These are phyloP conservation scores for Lagocephalus sceleratus DNA, from an alignment of 2,797 vertebrate species.

Conservation along the genomic window DNA sequence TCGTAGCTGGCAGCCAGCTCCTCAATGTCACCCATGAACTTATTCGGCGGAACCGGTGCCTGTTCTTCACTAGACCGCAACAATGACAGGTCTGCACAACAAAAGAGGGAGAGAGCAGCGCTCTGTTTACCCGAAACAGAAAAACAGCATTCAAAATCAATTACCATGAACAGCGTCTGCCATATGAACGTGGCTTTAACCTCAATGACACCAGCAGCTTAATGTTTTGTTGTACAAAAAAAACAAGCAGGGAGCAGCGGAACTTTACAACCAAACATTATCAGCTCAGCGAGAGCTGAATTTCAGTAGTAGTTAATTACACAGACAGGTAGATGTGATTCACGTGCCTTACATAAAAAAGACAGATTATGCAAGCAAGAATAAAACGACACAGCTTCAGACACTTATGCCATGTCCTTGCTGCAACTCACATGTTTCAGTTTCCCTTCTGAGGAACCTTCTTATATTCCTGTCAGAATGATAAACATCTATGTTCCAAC, in stretches of 20 bases:
- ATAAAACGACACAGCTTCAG: background rate
- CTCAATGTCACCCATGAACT: conserved; percentile 85
- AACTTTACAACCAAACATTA: conserved; percentile 20
- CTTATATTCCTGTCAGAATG: conserved; percentile 32
- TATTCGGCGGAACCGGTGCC: conserved; percentile 79
- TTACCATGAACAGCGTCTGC: conserved; percentile 16
- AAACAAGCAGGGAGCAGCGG: background rate
- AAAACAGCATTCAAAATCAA: background rate
- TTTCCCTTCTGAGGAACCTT: conserved; percentile 17
- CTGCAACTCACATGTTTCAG: background rate
- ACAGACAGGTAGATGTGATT: conserved; percentile 8
- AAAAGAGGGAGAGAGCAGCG: conserved; percentile 5
- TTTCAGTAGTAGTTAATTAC: conserved; percentile 22
- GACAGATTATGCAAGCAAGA: background rate
- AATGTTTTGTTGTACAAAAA: conserved; percentile 5
- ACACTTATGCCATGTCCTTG: background rate
- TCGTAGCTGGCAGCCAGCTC: conserved; percentile 91
- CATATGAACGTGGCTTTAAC: conserved; percentile 9
- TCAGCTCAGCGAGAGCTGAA: conserved; percentile 7
- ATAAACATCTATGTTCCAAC: conserved; percentile 38
- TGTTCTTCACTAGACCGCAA: conserved; percentile 82
- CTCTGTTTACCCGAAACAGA: conserved; percentile 7
- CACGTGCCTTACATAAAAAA: conserved; percentile 1
- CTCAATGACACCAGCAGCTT: conserved; percentile 18
- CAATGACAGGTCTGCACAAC: conserved; percentile 76